Evolutionary conservation across 1,140 invertebrate species (phyloP).

Genomic region (Camponotus vicinus): DNA sequence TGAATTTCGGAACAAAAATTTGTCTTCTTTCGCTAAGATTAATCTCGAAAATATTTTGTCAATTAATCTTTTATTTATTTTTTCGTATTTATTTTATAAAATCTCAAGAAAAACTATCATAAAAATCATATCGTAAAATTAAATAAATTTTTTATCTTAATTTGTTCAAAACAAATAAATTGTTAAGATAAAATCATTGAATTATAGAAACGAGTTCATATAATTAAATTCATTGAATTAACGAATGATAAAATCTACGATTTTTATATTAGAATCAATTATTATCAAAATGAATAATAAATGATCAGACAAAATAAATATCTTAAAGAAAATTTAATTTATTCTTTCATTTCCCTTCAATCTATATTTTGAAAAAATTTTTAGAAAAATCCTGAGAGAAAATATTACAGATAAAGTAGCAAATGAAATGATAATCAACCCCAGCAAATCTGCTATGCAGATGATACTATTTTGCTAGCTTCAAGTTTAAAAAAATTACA

Average conservation of each 20-base stretch:
- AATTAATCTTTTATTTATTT: slow-evolving; percentile 21
- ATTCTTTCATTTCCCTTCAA: background rate
- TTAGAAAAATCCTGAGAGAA: background rate
- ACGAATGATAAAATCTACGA: no score
- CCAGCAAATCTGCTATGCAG: background rate
- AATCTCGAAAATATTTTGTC: slow-evolving; percentile 16
- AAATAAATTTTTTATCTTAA: slow-evolving; percentile 15
- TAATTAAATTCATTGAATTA: no score
- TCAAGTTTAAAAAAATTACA: background rate
- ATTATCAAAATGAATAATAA: no score
- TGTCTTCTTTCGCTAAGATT: background rate
- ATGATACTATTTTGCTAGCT: background rate
- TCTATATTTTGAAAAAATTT: background rate
- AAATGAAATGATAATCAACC: background rate
- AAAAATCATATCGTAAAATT: background rate
- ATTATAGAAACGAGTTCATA: background rate
- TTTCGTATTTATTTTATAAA: slow-evolving; percentile 5
- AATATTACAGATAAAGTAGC: background rate
- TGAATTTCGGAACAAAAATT: background rate
- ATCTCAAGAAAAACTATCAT: background rate
- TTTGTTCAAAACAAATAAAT: background rate
- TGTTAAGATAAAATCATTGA: slow-evolving; percentile 15
- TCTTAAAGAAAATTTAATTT: background rate
- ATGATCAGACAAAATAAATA: no score
- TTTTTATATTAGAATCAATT: no score